Evolutionary conservation across 2,113 vertebrate species (phyloP).

Genomic region (Silurus asotus): DNA sequence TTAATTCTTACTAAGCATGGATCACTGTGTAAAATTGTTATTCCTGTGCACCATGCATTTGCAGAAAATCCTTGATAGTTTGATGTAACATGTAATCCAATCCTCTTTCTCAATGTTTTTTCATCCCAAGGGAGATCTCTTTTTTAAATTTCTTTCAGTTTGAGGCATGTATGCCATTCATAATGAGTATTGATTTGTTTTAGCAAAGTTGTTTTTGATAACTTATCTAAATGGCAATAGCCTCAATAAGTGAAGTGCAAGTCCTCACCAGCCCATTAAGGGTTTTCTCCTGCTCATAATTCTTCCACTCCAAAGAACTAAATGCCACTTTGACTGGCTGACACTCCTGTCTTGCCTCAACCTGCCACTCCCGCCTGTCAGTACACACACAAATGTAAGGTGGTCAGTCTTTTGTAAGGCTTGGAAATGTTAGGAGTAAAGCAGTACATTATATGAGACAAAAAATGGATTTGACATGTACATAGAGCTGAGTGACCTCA

Average conservation of each 20-base stretch:
- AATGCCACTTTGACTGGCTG: conserved; percentile 51
- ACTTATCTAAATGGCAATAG: conserved; percentile 33
- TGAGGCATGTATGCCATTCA: conserved; percentile 29
- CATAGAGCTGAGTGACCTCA: neutral
- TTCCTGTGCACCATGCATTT: neutral
- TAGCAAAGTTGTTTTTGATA: conserved; percentile 30
- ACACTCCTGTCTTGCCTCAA: conserved; percentile 56
- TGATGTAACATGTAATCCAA: neutral
- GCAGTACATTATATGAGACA: neutral
- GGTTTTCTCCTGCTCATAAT: conserved; percentile 43
- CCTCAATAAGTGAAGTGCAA: conserved; percentile 41
- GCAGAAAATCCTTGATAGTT: neutral
- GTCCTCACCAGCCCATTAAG: conserved; percentile 42
- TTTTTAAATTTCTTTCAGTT: neutral
- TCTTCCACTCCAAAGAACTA: conserved; percentile 40
- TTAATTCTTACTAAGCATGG: neutral
- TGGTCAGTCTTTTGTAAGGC: neutral
- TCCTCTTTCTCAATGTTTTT: neutral
- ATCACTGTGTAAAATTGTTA: neutral
- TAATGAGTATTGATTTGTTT: neutral
- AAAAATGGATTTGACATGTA: neutral
- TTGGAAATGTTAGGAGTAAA: neutral
- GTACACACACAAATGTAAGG: neutral
- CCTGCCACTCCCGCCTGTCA: conserved; percentile 57
- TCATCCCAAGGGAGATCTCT: neutral